Evolutionary conservation across 2,888 invertebrate genomes (phyloP), one percentile per base, ranked within the genome.

Genomic region (Drosophila stalkeri): DNA sequence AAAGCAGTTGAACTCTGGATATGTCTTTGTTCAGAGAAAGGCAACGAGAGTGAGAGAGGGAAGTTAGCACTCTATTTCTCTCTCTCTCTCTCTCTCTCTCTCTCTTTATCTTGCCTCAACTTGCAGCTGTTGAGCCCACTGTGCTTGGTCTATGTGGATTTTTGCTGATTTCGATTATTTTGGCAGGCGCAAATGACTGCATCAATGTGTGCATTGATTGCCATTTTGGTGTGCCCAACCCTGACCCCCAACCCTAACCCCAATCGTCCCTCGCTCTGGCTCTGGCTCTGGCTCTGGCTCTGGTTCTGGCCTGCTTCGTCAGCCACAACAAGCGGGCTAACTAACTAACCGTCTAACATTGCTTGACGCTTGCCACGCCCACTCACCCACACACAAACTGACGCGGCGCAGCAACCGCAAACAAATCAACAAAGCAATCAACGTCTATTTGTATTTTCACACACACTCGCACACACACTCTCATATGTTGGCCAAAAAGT

Each of bases 401-500:
- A 73, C 78, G 81, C 78, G 59, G 71, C 78, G 64, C 80, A 76
- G 73, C 75, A 86, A 90, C 87, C 87, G 89, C 87, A 87, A 90
- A 87, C 84, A 90, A 86, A 89, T 90, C 87, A 87, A 90, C 90
- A 90, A 86, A 87, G 86, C 86, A 87, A 87, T 87, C 86, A 90
- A 89, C 86, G 73, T 88, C 86, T 89, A 89, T 88, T 87, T 87
- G 86, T 87, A 82, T 89, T 89, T 85, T 89, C 77, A 75, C 85
- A 81, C 80, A 82, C 70, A 77, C 39, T 23, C 49, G 49, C 63
- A 23, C 49, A 63, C 41, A 44, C 27, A 18, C 43, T 31, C 54
- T n/a, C 54, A 44, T 61, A 43, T 57, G 62, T 41, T 63, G 57
- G 80, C 72, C 75, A 75, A 83, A 88, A 84, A 85, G 86, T 85